Percentiles rank a stretch among this genome's conserved stretches.
Conservation (phyloP, 2,797 vertebrate species). For the Hafferia zeledoni region DNA sequence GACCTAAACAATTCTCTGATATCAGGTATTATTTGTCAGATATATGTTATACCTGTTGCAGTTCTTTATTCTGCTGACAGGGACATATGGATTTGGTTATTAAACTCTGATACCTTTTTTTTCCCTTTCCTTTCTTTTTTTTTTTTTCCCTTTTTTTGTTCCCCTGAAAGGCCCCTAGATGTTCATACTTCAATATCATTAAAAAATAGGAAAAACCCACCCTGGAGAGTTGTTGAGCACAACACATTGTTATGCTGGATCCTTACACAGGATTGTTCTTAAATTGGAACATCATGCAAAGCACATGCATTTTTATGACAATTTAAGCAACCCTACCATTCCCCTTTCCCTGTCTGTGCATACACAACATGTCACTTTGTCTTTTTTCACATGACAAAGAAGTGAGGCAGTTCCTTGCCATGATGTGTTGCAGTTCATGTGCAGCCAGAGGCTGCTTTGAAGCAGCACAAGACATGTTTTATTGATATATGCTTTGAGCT, state of each 20-base stretch:
- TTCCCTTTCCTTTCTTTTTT: no score
- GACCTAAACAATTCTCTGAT: rapidly evolving
- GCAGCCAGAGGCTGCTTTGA: not conserved
- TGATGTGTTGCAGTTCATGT: rapidly evolving
- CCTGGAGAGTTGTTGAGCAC: not conserved
- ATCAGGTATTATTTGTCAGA: not conserved
- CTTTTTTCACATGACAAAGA: not conserved
- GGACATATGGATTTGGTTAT: not conserved
- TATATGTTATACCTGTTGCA: not conserved
- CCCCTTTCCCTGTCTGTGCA: not conserved
- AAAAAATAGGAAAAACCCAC: not conserved
- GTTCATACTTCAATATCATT: not conserved
- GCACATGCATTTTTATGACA: rapidly evolving
- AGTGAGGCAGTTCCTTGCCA: not conserved
- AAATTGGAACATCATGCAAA: not conserved
- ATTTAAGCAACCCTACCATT: not conserved
- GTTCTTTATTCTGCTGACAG: not conserved
- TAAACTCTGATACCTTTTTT: not conserved
- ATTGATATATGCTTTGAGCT: not conserved
- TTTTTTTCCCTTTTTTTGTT: not conserved
- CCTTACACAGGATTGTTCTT: not conserved
- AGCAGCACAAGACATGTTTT: not conserved
- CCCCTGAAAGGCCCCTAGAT: rapidly evolving
- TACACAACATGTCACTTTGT: not conserved
- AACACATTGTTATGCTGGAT: not conserved